These are phyloP conservation scores for Graphium colonna DNA, from an alignment of 2,888 invertebrate genomes.

Conservation along the genomic window DNA sequence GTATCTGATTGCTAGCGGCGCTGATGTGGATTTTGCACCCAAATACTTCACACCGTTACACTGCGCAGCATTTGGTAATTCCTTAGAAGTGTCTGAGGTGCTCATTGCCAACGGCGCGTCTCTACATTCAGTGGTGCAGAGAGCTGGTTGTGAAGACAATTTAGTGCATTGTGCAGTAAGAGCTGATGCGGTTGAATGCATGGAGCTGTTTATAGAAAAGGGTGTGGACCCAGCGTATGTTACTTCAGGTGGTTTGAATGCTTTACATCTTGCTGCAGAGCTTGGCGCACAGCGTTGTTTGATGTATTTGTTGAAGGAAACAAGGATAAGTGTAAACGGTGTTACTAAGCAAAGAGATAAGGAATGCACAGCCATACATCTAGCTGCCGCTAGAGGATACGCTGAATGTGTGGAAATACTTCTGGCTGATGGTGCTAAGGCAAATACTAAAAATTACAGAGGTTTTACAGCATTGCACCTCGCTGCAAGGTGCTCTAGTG, in stretches of 20 bases:
- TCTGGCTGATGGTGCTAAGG: conserved; percentile 87
- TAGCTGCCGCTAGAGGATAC: conserved; percentile 93
- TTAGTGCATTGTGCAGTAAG: conserved; percentile 91
- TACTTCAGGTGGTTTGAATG: conserved; percentile 87
- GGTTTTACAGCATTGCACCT: conserved; percentile 93
- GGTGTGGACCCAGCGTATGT: conserved; percentile 88
- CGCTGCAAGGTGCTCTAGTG: conserved; percentile 88
- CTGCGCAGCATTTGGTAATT: conserved; percentile 93
- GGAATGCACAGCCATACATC: conserved; percentile 88
- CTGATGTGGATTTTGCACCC: conserved; percentile 84
- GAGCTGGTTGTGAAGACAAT: conserved; percentile 85
- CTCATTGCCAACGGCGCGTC: conserved; percentile 86
- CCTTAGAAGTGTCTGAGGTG: conserved; percentile 87
- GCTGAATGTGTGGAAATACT: conserved; percentile 89
- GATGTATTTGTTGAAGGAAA: conserved; percentile 86
- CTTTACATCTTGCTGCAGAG: conserved; percentile 90
- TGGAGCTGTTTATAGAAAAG: conserved; percentile 86
- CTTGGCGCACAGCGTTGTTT: conserved; percentile 87
- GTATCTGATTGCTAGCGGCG: conserved; percentile 84
- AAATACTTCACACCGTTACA: conserved; percentile 91
- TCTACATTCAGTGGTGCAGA: conserved; percentile 84
- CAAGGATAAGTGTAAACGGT: conserved; percentile 85
- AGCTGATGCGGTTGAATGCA: conserved; percentile 88
- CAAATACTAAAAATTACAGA: conserved; percentile 86
- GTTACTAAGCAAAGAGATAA: conserved; percentile 86